A percentile compares a stretch with the other conserved stretches of the same genome.
phyloP scores from a whole-genome alignment of 2,888 invertebrate species.

The Trisateles emortualis region DNA sequence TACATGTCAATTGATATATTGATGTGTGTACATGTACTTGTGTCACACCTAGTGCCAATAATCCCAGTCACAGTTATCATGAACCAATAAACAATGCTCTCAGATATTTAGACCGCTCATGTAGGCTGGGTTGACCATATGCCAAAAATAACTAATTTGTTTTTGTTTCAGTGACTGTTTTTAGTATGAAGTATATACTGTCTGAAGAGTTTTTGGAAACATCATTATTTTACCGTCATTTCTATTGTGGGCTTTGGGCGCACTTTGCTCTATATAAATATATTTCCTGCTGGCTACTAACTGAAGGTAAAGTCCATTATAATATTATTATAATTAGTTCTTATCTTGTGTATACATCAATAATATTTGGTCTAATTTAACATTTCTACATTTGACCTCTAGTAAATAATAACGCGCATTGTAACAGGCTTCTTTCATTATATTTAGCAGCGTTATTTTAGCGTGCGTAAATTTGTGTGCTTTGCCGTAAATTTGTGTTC shows the following conservation, averaged over 20 bases:
- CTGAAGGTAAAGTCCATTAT: constrained; percentile 90
- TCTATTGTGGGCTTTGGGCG: constrained; percentile 94
- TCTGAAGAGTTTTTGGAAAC: constrained; percentile 86
- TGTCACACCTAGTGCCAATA: no score
- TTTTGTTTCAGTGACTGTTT: constrained; percentile 78
- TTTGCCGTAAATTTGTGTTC: no score
- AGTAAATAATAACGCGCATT: background rate
- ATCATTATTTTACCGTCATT: constrained; percentile 87
- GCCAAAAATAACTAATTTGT: background rate
- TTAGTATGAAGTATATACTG: constrained; percentile 92
- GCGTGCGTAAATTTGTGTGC: no score
- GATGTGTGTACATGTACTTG: no score
- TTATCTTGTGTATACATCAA: constrained; percentile 25
- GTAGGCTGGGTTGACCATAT: no score
- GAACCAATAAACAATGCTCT: no score
- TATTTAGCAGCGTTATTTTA: no score
- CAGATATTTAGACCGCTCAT: no score
- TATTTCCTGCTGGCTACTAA: constrained; percentile 96
- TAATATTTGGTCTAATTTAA: constrained; percentile 4
- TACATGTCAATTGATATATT: no score
- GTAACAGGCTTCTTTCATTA: no score
- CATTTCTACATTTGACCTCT: constrained; percentile 15
- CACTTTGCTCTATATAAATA: constrained; percentile 96
- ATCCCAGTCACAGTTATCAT: no score
- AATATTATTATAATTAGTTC: no score